These are phyloP conservation scores for Villa cingulata DNA, from an alignment of 2,888 invertebrate genomes.

Conservation along the genomic window DNA sequence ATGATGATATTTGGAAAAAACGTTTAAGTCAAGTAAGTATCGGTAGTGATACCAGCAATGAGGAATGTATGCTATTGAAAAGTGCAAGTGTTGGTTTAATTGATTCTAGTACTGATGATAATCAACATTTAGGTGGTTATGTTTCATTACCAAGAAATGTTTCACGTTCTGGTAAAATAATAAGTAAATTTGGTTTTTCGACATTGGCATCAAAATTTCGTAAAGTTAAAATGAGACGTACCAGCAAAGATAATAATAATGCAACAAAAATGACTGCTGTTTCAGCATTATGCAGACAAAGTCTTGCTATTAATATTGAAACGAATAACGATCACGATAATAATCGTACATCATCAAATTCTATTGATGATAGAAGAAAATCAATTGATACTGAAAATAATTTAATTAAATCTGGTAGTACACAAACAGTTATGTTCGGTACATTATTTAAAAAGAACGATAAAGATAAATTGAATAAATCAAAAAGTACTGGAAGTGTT, in stretches of 20 bases:
- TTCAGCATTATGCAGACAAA: conserved; percentile 59
- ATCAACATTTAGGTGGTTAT: conserved; percentile 35
- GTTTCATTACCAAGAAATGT: conserved; percentile 40
- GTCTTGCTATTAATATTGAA: conserved; percentile 49
- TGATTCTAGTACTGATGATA: conserved; percentile 21
- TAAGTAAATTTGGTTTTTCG: conserved; percentile 39
- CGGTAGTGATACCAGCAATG: conserved; percentile 43
- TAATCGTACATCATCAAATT: too few species aligned
- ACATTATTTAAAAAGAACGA: conserved; percentile 3
- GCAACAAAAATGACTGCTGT: conserved; percentile 43
- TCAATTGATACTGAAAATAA: conserved; percentile 7
- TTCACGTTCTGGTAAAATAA: conserved; percentile 28
- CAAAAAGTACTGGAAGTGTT: conserved; percentile 23
- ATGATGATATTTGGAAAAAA: conserved; percentile 18
- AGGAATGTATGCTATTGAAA: conserved; percentile 46
- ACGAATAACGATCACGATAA: not conserved
- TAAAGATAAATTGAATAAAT: conserved; percentile 27
- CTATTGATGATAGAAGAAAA: not conserved
- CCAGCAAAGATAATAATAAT: conserved; percentile 23
- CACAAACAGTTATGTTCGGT: conserved; percentile 21
- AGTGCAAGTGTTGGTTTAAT: conserved; percentile 70
- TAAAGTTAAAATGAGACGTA: conserved; percentile 39
- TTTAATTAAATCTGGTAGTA: conserved; percentile 30
- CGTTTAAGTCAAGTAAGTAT: conserved; percentile 48
- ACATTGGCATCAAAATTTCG: conserved; percentile 47